phyloP scores from a whole-genome alignment of 2,888 invertebrate genomes.

The Ypsolopha scabrella region DNA sequence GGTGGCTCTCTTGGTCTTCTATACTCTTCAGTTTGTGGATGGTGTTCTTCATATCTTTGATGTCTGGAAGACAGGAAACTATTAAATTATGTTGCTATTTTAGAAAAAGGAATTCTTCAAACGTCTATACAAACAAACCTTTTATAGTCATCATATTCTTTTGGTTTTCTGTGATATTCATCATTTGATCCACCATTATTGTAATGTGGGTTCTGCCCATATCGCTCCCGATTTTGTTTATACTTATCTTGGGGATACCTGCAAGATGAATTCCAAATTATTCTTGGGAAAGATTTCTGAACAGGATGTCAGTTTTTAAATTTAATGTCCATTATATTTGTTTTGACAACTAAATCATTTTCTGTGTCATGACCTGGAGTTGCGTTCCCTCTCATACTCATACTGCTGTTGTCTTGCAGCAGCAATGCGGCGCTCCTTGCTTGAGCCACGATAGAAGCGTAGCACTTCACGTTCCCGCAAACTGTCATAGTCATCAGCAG shows the following conservation, averaged over 20 bases:
- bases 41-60: constrained; percentile 36
- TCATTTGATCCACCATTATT: constrained; percentile 19
- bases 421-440: constrained; percentile 38
- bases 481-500: constrained; percentile 35
- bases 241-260: constrained; percentile 6
- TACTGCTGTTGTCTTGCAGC: constrained; percentile 28
- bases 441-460: constrained; percentile 55
- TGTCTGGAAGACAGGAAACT: constrained; percentile 17
- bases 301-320: neutral
- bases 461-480: constrained; percentile 44
- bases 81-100: too few species aligned
- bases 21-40: constrained; percentile 32
- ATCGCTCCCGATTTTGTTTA: constrained; percentile 35
- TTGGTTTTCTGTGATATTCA: constrained; percentile 31
- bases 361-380: constrained; percentile 35
- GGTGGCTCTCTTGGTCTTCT: constrained; percentile 37
- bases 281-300: neutral
- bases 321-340: neutral
- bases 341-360: too few species aligned
- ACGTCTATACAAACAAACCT: constrained; percentile 25
- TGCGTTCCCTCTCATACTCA: constrained; percentile 34
- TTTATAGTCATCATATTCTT: constrained; percentile 40
- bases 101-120: too few species aligned
- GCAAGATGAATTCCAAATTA: neutral
- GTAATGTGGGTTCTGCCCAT: constrained; percentile 27